Percentiles rank a stretch among this genome's conserved stretches.
Evolutionary conservation across 2,888 invertebrate species (phyloP).

Genomic region (Pilophorus perplexus): DNA sequence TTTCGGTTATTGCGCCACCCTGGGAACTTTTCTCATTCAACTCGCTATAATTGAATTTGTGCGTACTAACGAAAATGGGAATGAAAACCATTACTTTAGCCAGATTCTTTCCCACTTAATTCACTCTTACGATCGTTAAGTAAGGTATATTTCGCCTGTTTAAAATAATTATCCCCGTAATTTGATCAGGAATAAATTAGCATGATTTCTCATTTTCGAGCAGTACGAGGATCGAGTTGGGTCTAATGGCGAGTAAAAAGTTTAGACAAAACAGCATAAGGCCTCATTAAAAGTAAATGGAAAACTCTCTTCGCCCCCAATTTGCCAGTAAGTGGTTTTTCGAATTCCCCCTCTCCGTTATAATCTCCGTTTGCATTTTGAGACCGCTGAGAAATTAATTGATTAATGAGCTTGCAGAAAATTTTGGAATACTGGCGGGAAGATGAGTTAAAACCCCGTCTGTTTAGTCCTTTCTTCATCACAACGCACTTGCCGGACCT

Average conservation of each 20-base stretch:
- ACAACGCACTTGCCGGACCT: no score
- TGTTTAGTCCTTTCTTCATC: no score
- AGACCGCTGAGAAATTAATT: slow-evolving; percentile 10
- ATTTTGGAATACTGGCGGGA: no score
- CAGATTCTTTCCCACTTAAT: no score
- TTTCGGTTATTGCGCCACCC: no score
- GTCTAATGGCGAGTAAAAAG: slow-evolving; percentile 35
- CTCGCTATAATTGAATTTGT: no score
- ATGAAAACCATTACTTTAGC: no score
- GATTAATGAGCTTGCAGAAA: slow-evolving; percentile 32
- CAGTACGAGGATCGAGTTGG: neutral
- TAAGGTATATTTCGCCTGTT: neutral
- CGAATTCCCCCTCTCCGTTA: slow-evolving; percentile 25
- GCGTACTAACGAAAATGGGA: no score
- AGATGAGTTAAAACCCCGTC: no score
- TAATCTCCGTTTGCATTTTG: slow-evolving; percentile 1
- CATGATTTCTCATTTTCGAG: slow-evolving; percentile 23
- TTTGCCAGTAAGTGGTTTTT: slow-evolving; percentile 40
- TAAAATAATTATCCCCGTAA: slow-evolving; percentile 21
- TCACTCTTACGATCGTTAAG: no score
- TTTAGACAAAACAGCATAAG: slow-evolving; percentile 34
- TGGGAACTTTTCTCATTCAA: no score
- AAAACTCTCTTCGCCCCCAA: slow-evolving; percentile 35
- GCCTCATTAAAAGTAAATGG: slow-evolving; percentile 34
- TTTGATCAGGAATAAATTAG: slow-evolving; percentile 22